Evolutionary conservation across 2,888 invertebrate genomes (phyloP), one percentile per base, ranked within the genome.

Genomic region (Tiliacea citrago): DNA sequence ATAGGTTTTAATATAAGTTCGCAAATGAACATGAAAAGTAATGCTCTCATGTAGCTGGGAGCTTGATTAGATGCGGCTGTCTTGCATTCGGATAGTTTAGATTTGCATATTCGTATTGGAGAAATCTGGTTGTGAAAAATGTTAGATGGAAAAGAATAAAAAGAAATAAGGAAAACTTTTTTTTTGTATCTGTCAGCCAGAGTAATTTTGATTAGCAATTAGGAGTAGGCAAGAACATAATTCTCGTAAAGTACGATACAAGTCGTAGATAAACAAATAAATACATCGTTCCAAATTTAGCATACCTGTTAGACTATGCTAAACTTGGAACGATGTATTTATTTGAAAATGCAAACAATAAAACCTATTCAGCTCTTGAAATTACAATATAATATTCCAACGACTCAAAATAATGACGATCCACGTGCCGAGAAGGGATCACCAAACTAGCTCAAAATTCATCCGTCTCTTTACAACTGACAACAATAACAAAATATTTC

Each of bases 21-120:
- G 71, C 62, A 86, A 77, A 81, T 79, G 77, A 81, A 78, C 82
- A 77, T 82, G 58, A 70, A 81, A 75, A 74, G 75, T 76, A 73
- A 79, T 79, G 75, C 72, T 79, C 57, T 77, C 66, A 68, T 72
- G 73, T 75, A 62, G 69, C 63, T 53, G n/a, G 65, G 49, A 70
- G 61, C 72, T 83, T 89, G 88, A 90, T 91, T 89, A 89, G 83
- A 81, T 77, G 83, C 55, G 68, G 72, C 81, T 77, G 87, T 78
- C 81, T 87, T 87, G 88, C 90, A 89, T 90, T 88, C 82, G 85
- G 89, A 90, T 90, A 84, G 88, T 86, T 68, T 67, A 69, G 70
- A 79, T 90, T 89, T 83, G 83, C 88, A 88, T 88, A 83, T 75
- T 80, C 74, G 73, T 73, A 79, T 81, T 51, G 39, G 7, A 65